phyloP scores from a whole-genome alignment of 2,797 vertebrate species.

The Eulemur coronatus region DNA sequence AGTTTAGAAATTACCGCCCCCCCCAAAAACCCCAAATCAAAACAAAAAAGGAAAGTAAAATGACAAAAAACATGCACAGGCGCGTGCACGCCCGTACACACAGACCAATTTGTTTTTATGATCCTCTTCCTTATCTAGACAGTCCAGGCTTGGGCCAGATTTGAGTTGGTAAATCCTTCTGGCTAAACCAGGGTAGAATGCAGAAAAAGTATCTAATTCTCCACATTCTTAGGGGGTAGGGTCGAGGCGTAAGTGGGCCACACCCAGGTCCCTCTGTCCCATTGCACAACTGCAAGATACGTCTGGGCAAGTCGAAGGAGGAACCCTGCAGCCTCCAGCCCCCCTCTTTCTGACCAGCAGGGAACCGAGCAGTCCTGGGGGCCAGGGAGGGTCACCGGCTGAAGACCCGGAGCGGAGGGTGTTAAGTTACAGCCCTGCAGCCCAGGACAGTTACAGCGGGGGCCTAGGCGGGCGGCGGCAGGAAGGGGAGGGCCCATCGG shows the following conservation, averaged over 20 bases:
- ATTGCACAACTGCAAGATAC: background rate
- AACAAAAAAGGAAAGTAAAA: background rate
- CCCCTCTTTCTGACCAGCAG: background rate
- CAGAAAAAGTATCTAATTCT: background rate
- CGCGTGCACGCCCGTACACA: background rate
- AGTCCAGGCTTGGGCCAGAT: background rate
- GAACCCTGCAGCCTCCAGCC: background rate
- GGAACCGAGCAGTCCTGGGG: background rate
- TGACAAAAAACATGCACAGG: background rate
- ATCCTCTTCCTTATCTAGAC: background rate
- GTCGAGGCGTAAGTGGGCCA: background rate
- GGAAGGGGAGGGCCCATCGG: slow-evolving; percentile 82
- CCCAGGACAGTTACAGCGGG: background rate
- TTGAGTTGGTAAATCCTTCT: background rate
- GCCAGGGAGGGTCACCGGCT: background rate
- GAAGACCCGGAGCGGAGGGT: background rate
- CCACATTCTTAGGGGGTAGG: background rate
- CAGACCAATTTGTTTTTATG: background rate
- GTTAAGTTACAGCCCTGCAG: background rate
- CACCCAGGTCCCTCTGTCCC: background rate
- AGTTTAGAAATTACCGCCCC: background rate
- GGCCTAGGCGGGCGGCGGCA: slow-evolving; percentile 32
- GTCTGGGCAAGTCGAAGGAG: background rate
- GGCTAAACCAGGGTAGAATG: too few species aligned
- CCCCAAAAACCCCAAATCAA: background rate